Evolutionary conservation across 2,888 invertebrate genomes (phyloP).

Genomic region (Yponomeuta plumbellus): DNA sequence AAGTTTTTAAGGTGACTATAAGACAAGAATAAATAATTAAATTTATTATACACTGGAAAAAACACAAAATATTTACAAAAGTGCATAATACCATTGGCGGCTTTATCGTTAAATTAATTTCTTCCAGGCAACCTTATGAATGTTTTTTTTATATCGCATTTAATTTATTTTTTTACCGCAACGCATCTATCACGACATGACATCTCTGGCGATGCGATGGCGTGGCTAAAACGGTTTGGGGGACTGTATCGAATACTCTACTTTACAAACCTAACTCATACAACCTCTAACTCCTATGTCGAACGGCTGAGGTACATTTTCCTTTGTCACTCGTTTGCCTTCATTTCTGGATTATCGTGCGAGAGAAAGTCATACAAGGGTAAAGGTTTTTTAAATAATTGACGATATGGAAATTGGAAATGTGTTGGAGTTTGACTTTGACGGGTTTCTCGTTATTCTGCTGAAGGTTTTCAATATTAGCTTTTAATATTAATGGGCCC

Average conservation of each 20-base stretch:
- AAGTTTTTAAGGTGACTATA: too few relatives aligned
- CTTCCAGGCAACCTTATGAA: too few relatives aligned
- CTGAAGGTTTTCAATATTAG: too few relatives aligned
- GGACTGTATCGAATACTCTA: slow-evolving; percentile 6
- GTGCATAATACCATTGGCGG: too few relatives aligned
- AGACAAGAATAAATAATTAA: too few relatives aligned
- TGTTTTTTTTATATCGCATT: too few relatives aligned
- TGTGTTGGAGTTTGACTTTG: slow-evolving; percentile 7
- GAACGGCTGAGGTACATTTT: not conserved
- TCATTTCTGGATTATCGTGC: slow-evolving; percentile 6
- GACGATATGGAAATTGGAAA: slow-evolving; percentile 16
- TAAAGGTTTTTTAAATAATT: slow-evolving; percentile 13
- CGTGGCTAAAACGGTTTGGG: slow-evolving; percentile 11
- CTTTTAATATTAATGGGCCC: too few relatives aligned
- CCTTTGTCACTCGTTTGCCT: not conserved
- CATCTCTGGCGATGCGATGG: not conserved
- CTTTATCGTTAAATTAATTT: too few relatives aligned
- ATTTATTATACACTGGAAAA: too few relatives aligned
- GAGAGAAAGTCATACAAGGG: slow-evolving; percentile 12
- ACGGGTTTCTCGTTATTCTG: not conserved
- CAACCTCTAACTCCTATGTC: not conserved
- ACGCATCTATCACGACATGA: not conserved
- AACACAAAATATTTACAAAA: too few relatives aligned
- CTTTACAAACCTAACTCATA: not conserved
- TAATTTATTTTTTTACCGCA: not conserved